These are phyloP conservation scores for Leptogaster cylindrica DNA, from an alignment of 2,888 invertebrate species.

Conservation along the genomic window DNA sequence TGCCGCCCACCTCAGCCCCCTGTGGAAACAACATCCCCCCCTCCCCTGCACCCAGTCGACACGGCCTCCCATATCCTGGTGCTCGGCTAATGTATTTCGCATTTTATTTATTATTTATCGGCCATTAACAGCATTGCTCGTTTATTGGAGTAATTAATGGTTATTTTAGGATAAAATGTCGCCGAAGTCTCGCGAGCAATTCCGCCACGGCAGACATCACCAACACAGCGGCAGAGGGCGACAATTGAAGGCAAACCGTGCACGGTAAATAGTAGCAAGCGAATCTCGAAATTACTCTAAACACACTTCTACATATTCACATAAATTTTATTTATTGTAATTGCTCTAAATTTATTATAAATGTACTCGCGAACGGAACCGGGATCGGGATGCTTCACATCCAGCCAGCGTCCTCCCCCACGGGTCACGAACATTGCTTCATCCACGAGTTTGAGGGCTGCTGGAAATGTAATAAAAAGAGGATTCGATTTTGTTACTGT, in stretches of 20 bases:
- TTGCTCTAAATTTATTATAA: slow-evolving; percentile 48
- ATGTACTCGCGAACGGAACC: slow-evolving; percentile 42
- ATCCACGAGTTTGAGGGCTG: no score
- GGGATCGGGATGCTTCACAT: no score
- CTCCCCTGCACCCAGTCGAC: neutral
- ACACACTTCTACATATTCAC: slow-evolving; percentile 39
- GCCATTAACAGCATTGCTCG: slow-evolving; percentile 52
- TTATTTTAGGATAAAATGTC: slow-evolving; percentile 51
- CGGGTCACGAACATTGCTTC: no score
- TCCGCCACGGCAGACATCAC: slow-evolving; percentile 23
- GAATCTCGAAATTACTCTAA: slow-evolving; percentile 39
- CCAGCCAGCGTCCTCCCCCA: no score
- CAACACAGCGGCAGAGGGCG: neutral
- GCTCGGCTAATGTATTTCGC: slow-evolving; percentile 46
- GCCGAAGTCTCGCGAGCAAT: slow-evolving; percentile 36
- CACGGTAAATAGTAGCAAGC: slow-evolving; percentile 14
- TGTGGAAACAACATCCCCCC: neutral
- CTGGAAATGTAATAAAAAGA: no score
- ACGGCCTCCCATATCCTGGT: neutral
- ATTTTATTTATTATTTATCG: slow-evolving; percentile 51
- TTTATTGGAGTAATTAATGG: slow-evolving; percentile 51
- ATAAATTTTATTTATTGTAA: slow-evolving; percentile 48
- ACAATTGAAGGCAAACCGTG: slow-evolving; percentile 11
- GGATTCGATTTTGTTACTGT: no score
- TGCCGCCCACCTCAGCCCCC: neutral